Evolutionary conservation across 2,888 invertebrate genomes (phyloP), one percentile per base, ranked within the genome.

Genomic region (Ectemnius lituratus): DNA sequence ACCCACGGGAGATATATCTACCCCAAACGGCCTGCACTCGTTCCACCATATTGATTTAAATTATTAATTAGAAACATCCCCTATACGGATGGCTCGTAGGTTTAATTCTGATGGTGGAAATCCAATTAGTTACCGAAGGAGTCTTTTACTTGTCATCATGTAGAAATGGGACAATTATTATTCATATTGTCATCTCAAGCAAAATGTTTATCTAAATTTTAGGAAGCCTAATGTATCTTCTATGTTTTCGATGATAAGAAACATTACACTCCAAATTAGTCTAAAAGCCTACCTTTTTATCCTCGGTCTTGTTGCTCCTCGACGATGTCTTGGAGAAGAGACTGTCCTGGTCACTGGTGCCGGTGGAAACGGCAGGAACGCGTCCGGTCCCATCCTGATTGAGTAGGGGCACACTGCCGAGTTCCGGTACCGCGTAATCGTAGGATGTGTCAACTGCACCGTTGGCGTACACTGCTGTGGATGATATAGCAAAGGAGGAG

Each of bases 391-490:
- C 91, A 69, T 92, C 92, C 75, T 92, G 92, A 67, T 93, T 92
- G 80, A 95, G 91, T 74, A 95, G 90, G 71, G 95, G 95, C 80
- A 94, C 93, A 1, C 94, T 94, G 79, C 95, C 94, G 84, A 94
- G 92, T 91, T 95, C 95, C 18, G 96, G 96, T 78, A 96, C 94
- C 70, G 95, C 95, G 91, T 96, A 96, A 90, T 96, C 96, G 91
- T 95, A 95, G 82, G 94, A 94, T 80, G 94, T 93, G 90, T 95
- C 90, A 84, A 89, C 87, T 81, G 86, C 88, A 84, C 89, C 90
- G 80, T 90, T 90, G 80, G 89, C 89, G 86, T 90, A 90, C 73
- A 90, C 87, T 75, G 87, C 88, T 89, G 85, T 68, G 84, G 84
- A 85, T 80, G 82, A 85, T 83, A 81, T 81, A 80, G 81, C 83